A percentile compares a stretch with the other conserved stretches of the same genome.
Conservation (phyloP, 2,797 vertebrate genomes). For the Sebastes minor region DNA sequence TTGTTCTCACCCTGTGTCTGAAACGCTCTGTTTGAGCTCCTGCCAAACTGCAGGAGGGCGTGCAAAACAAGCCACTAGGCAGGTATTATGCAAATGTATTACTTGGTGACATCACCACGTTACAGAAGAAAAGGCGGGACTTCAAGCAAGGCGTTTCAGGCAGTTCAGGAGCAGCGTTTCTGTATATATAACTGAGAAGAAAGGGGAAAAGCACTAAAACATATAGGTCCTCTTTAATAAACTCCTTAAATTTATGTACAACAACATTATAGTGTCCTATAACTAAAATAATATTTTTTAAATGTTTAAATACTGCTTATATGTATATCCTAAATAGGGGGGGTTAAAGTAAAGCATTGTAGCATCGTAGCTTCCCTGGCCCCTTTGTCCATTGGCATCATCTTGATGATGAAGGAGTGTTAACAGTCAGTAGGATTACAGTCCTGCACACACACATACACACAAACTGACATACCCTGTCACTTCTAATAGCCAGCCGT, state of each 20-base stretch:
- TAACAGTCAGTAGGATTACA: neutral
- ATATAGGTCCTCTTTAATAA: neutral
- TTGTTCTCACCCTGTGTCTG: no score
- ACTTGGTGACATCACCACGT: no score
- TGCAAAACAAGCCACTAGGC: no score
- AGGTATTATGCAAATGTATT: no score
- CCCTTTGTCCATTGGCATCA: neutral
- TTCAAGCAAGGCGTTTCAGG: no score
- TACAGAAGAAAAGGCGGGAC: no score
- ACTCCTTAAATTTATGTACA: neutral
- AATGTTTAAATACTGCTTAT: no score
- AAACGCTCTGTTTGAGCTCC: no score
- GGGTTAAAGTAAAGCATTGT: neutral
- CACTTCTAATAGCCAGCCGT: conserved; percentile 36
- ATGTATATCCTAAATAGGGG: neutral
- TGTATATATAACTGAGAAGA: no score
- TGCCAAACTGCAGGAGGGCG: no score
- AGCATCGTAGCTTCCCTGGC: neutral
- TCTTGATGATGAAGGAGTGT: neutral
- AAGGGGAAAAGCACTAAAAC: neutral
- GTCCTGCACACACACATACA: neutral
- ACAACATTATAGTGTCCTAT: no score
- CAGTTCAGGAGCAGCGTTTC: no score
- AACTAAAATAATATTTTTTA: neutral
- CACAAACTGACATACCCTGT: conserved; percentile 14